phyloP scores from a whole-genome alignment of 2,888 invertebrate genomes.

The Liposcelis brunnea region DNA sequence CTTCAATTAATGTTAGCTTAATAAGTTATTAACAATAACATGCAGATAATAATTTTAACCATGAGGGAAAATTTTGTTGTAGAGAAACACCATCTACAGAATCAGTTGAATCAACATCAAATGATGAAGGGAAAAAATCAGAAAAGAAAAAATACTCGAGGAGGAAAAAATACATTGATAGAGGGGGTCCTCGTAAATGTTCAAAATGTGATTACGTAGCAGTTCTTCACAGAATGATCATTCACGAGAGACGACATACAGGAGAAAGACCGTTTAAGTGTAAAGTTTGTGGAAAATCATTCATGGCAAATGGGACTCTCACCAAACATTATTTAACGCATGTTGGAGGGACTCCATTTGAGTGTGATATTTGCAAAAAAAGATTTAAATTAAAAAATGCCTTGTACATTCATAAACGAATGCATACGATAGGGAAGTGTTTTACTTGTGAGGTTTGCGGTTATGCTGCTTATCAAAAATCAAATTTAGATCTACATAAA shows the following conservation, averaged over 20 bases:
- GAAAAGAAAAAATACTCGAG: background rate
- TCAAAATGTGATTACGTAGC: conserved; percentile 4
- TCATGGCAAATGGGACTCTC: conserved; percentile 8
- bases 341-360: conserved; percentile 7
- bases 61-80: too few species aligned
- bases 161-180: conserved; percentile 3
- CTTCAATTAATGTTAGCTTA: too few species aligned
- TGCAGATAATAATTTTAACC: too few species aligned
- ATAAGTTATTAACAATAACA: too few species aligned
- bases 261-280: conserved; percentile 10
- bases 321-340: conserved; percentile 9
- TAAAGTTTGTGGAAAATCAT: conserved; percentile 4
- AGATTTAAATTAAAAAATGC: conserved; percentile 13
- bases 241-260: conserved; percentile 6
- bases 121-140: background rate
- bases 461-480: conserved; percentile 15
- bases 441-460: conserved; percentile 16
- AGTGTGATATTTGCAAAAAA: conserved; percentile 15
- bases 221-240: conserved; percentile 3
- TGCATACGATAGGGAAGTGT: conserved; percentile 15
- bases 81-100: too few species aligned
- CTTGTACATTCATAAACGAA: conserved; percentile 14
- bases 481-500: conserved; percentile 15
- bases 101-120: background rate
- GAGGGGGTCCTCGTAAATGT: conserved; percentile 6